Evolutionary conservation across 2,797 vertebrate species (phyloP), one percentile per base, ranked within the genome.

Genomic region (Yasuhikotakia modesta): DNA sequence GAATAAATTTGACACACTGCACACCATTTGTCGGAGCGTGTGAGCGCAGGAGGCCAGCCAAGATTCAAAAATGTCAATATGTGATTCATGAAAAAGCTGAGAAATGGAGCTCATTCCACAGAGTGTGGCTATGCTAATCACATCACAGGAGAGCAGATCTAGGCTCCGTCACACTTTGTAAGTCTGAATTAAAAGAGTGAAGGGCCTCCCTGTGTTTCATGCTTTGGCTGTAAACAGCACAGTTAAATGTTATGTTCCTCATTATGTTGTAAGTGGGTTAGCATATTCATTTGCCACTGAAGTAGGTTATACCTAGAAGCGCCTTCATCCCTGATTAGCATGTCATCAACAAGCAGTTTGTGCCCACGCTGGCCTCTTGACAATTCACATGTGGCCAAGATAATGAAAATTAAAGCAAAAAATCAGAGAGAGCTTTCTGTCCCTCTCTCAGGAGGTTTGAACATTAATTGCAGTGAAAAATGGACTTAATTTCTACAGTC

Each of bases 261-360:
- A 68, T 86, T 87, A 87, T 67, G 80, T 78, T 82, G 82, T 86
- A 87, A 88, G 86, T 86, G 83, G 86, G 79, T 88, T 89, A 87
- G 77, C 85, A 85, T 87, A 89, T 90, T 90, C 87, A 90, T 90
- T 87, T 87, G 84, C 81, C 75, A 84, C 85, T 90, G 88, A 93
- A 90, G 86, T 88, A 87, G 87, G 86, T 89, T 90, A 88, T 89
- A 92, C 90, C 91, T 92, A 85, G 86, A 79, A 91, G 90, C 87
- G 68, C 83, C 82, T 75, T 87, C 79, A 76, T 83, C 78, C 13
- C 86, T 89, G 83, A 91, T 91, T 91, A 92, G 87, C 88, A 89
- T 90, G 89, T 88, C 87, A 87, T 89, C 82, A 84, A 82, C 85
- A 85, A 79, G 82, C 83, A 77, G 82, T 84, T 83, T 48, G 82